phyloP scores from a whole-genome alignment of 2,113 vertebrate species.

The Lipotes vexillifer region DNA sequence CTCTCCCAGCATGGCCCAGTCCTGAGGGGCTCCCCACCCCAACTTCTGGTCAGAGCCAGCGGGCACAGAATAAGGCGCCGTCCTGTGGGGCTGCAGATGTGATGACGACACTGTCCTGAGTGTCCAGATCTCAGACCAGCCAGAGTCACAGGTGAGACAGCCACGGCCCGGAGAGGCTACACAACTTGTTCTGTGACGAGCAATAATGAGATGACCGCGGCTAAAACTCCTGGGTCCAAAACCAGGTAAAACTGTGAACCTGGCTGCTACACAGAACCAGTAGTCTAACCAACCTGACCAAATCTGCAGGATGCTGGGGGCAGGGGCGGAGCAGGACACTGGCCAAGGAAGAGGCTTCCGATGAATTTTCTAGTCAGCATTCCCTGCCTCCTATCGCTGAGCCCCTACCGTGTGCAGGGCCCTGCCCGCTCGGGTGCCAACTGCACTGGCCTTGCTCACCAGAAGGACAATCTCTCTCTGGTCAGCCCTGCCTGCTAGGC shows the following conservation, averaged over 20 bases:
- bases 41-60: neutral
- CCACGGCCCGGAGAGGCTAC: neutral
- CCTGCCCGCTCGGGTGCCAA: neutral
- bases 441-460: rapidly evolving
- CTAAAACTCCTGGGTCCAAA: neutral
- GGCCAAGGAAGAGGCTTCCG: neutral
- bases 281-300: neutral
- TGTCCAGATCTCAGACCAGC: neutral
- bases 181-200: neutral
- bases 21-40: rapidly evolving
- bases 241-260: neutral
- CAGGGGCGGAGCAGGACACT: neutral
- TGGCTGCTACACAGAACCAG: neutral
- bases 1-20: neutral
- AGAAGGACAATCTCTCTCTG: neutral
- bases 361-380: neutral
- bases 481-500: neutral
- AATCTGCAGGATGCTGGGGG: neutral
- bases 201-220: rapidly evolving
- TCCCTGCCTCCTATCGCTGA: no score
- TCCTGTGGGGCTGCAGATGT: rapidly evolving
- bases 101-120: neutral
- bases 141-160: neutral
- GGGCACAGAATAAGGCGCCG: neutral
- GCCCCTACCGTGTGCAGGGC: neutral